A percentile compares a stretch with the other conserved stretches of the same genome.
phyloP scores from a whole-genome alignment of 2,888 invertebrate genomes.

The Sphecodes monilicornis region DNA sequence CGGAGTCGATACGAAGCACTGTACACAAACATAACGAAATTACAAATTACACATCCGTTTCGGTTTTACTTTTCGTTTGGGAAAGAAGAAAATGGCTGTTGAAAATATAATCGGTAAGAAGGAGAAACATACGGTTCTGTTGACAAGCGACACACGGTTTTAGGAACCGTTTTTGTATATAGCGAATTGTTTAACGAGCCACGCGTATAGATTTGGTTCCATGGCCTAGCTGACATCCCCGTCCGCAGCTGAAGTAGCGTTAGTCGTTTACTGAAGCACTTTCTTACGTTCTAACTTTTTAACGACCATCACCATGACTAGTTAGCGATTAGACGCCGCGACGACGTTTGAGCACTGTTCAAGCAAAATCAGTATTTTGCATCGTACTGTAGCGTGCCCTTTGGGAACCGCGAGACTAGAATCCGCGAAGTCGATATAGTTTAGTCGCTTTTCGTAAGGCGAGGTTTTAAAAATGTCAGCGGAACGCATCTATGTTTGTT shows the following conservation, averaged over 20 bases:
- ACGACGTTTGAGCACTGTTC: constrained; percentile 63
- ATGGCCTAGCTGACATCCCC: constrained; percentile 67
- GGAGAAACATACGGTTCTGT: constrained; percentile 17
- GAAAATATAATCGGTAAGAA: neutral
- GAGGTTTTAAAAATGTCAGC: constrained; percentile 68
- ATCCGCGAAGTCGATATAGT: constrained; percentile 66
- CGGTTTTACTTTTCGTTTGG: constrained; percentile 5
- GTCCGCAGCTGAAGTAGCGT: constrained; percentile 66
- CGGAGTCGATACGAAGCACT: constrained; percentile 11
- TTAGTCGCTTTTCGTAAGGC: constrained; percentile 73
- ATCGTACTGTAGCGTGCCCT: constrained; percentile 65
- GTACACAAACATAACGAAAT: constrained; percentile 1
- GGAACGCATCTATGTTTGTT: constrained; percentile 78
- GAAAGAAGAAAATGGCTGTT: neutral
- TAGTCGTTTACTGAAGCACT: constrained; percentile 56
- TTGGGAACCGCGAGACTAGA: constrained; percentile 63
- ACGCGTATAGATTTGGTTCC: constrained; percentile 57
- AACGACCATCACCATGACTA: constrained; percentile 50
- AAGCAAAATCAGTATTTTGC: constrained; percentile 55
- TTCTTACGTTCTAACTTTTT: constrained; percentile 53
- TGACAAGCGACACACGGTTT: constrained; percentile 38
- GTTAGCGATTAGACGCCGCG: constrained; percentile 57
- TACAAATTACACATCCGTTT: neutral
- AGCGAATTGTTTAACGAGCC: constrained; percentile 49
- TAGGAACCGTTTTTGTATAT: constrained; percentile 66